A percentile compares a stretch with the other conserved stretches of the same genome.
Conservation (phyloP, 2,113 vertebrate species). For the Actinemys pallida region DNA sequence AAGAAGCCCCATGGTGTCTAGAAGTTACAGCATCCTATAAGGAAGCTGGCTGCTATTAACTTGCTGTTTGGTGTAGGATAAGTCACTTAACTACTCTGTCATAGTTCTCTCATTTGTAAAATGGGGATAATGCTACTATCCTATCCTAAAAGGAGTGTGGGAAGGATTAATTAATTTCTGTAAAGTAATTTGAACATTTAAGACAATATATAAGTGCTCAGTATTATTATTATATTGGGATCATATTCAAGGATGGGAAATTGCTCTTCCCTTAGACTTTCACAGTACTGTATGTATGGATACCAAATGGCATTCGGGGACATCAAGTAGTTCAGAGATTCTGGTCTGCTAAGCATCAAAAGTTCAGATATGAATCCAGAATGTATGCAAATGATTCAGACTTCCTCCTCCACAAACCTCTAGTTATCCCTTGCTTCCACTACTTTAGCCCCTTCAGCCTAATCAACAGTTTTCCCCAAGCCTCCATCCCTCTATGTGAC, state of each 20-base stretch:
- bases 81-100: not conserved
- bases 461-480: fast-evolving
- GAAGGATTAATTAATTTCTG: not conserved
- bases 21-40: fast-evolving
- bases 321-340: not conserved
- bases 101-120: not conserved
- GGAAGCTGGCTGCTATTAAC: not conserved
- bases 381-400: not conserved
- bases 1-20: not conserved
- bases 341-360: not conserved
- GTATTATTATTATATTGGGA: not conserved
- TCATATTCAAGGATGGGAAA: not conserved
- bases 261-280: not conserved
- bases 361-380: fast-evolving
- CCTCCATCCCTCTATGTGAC: not conserved
- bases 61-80: not conserved
- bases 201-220: not conserved
- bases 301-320: fast-evolving
- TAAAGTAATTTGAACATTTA: not conserved
- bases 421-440: not conserved
- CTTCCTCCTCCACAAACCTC: not conserved
- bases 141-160: not conserved
- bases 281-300: not conserved
- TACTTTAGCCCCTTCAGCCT: not conserved
- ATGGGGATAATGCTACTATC: not conserved